Base-by-base conservation (phyloP, 2,888 invertebrate species). In the Listrodromus nycthemerus region DNA sequence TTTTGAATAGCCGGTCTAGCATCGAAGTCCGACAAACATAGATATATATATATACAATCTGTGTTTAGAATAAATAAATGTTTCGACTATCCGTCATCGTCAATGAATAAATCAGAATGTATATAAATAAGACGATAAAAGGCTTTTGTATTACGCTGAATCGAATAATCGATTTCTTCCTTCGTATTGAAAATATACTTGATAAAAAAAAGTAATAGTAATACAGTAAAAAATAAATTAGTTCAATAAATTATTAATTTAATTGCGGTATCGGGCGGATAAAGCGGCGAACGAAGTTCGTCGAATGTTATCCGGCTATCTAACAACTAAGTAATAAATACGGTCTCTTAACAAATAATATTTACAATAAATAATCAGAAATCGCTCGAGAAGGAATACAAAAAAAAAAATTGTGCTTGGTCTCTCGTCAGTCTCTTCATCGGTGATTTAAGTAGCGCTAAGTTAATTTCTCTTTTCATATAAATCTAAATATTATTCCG, bases 41-140 rank as follows among this genome's bases (percentile, higher is more conserved):
- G 48, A 24, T 48, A 69, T 74, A 61, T 61, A 24, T 45, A 69
- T 19, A 63, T 52, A 37, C 80, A 58, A 30, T 67, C 58, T 74
- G 27, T 77, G 45, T 80, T 73, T 73, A 83, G 61, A 76, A 67
- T 45, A 79, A 83, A 74, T 74, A 41, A 58, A 33, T 70, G 50
- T 71, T 75, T 41, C 27, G 50, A 77, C 52, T 48, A 61, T 30
- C 48, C 65, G 52, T 70, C 33, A 55, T 75, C 78, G 66, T 80
- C 63, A 41, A 74, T 74, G 24, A 78, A 70, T 69, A 65, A 75
- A 76, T 48, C 52, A 74, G 63, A 78, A 84, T 84, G 84, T 81
- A 81, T 75, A 84, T 81, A 81, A 61, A 84, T 74, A 65, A 27
- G 74, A 70, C 63, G 77, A 80, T 77, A 74, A 74, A 80, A 19